Evolutionary conservation across 2,888 invertebrate genomes (phyloP), one percentile per base, ranked within the genome.

Genomic region (Gymnocheta viridis): DNA sequence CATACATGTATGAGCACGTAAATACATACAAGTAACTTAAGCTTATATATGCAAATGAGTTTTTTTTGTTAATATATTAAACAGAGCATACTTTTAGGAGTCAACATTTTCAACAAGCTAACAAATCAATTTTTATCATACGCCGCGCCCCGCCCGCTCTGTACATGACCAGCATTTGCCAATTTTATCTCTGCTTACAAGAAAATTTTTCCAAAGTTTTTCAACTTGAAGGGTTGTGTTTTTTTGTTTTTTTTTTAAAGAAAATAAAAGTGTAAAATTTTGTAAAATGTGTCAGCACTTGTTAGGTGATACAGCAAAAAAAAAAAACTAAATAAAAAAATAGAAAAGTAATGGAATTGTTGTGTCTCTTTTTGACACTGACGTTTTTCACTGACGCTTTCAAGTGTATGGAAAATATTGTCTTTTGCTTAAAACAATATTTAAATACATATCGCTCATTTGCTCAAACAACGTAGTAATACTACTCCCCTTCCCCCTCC

Each of bases 71-170:
- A n/a, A n/a, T n/a, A n/a, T n/a, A n/a, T 69, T 22, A 47, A 14
- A 4, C 10, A 24, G 2, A 5, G 70, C 17, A 19, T 72, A 44
- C 44, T 49, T 72, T 60, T 22, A 29, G 44, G 58, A 12, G 60
- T 47, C 47, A 32, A 24, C 6, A 29, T 29, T 32, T 69, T 56
- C 35, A n/a, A 60, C 22, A 47, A 49, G n/a, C 22, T 12, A 60
- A 60, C 12, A 60, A 49, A 22, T 60, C 44, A 60, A 49, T 72
- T 49, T 60, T 60, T 49, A 29, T 60, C 47, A 60, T 60, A 60
- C 47, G 27, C 41, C 27, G n/a, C n/a, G n/a, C n/a, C n/a, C n/a
- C 47, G 27, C 41, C 27, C n/a, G n/a, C n/a, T n/a, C 17, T 14
- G 2, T 27, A 10, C 27, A 44, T 14, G 22, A 35, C 12, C 6